Evolutionary conservation across 2,113 vertebrate species (phyloP), one percentile per base, ranked within the genome.

Genomic region (Oceanodroma tethys): DNA sequence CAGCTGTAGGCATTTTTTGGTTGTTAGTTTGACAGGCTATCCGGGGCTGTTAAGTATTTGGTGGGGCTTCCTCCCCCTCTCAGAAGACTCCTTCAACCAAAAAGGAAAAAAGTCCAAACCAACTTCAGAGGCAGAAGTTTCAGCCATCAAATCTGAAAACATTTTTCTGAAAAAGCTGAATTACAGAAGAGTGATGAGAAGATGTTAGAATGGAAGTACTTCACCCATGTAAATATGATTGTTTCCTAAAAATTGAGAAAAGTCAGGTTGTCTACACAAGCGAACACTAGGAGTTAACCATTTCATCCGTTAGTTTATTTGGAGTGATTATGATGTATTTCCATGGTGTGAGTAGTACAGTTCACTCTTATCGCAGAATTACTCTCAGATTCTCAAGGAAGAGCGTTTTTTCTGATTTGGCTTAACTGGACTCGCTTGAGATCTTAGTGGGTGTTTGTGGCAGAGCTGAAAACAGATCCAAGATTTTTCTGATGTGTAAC

Each of bases 21-120:
- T 21, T 20, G 40, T 62, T 55, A 60, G 27, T 21, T 72, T 40
- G 12, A 29, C 15, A 29, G 48, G 32, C 48, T 80, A 20, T 62
- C 26, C 0, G 5, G 40, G 43, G 16, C 67, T 63, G 23, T 40
- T 66, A 38, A 30, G 9, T 36, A 19, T 50, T 56, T 29, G 36
- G 48, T 34, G 67, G 19, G 4, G 6, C 26, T 36, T 21, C 6
- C 2, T 4, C 8, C 9, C 11, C 21, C 16, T 1, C 21, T 10
- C 26, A 4, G 7, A 30, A 42, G 4, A 11, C 12, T 55, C 20
- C 52, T 86, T 81, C 56, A 60, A 38, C 11, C 56, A n/a, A 36
- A 60, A 58, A 56, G 14, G 50, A 10, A 68, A 30, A 38, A 70
- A 48, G 7, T 47, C 65, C 42, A 67, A 63, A 36, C 26, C 34